Evolutionary conservation across 1,140 invertebrate genomes (phyloP).

Genomic region (Drosophila simulans): DNA sequence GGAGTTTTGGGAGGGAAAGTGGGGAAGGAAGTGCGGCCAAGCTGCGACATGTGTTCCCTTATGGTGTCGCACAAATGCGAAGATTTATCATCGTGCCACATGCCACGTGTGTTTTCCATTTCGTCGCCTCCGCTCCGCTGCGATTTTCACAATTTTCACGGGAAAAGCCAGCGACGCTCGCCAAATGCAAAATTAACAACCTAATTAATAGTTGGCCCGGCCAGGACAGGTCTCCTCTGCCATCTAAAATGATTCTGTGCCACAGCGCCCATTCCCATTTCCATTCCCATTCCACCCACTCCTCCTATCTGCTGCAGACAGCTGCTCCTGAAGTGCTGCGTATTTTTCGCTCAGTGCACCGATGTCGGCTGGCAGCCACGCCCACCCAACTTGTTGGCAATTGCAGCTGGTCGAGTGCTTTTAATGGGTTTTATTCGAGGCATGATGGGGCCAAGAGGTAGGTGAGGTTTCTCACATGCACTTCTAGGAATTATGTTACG

Average conservation of each 20-base stretch:
- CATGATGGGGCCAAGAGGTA: not conserved
- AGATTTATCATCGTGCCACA: constrained; percentile 77
- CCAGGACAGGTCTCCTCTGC: constrained; percentile 38
- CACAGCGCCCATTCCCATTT: not conserved
- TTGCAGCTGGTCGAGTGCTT: constrained; percentile 10
- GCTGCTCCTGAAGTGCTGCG: constrained; percentile 39
- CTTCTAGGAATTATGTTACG: too few species aligned
- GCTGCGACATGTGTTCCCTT: constrained; percentile 66
- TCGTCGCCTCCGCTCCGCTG: constrained; percentile 48
- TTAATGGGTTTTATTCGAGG: constrained; percentile 13
- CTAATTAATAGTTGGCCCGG: constrained; percentile 74
- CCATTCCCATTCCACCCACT: constrained; percentile 34
- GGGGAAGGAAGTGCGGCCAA: constrained; percentile 58
- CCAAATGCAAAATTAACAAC: constrained; percentile 82
- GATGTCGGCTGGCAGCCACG: constrained; percentile 5
- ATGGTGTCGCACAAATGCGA: constrained; percentile 69
- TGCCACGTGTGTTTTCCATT: constrained; percentile 46
- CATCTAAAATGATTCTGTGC: not conserved
- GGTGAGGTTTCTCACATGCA: not conserved
- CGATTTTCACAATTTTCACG: constrained; percentile 72
- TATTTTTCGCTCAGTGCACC: constrained; percentile 27
- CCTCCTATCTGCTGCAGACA: constrained; percentile 14
- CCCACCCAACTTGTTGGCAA: constrained; percentile 30
- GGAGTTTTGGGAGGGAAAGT: not conserved
- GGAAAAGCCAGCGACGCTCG: constrained; percentile 74